phyloP scores from a whole-genome alignment of 2,797 vertebrate species.

The Champsocephalus gunnari region DNA sequence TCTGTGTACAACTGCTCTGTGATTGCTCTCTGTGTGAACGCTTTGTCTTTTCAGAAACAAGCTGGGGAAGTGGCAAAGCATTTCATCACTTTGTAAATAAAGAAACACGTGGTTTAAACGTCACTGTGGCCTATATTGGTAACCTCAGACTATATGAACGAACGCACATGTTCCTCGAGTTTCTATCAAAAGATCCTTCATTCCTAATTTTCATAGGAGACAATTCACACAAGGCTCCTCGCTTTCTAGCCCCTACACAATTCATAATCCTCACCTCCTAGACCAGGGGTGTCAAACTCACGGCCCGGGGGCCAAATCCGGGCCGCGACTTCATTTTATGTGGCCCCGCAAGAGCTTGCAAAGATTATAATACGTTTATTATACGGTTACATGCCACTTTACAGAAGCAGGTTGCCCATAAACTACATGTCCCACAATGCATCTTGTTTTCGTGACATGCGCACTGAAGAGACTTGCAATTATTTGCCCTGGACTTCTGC shows the following conservation, averaged over 20 bases:
- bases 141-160: conserved; percentile 2
- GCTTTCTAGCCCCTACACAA: conserved; percentile 27
- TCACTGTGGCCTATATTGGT: conserved; percentile 30
- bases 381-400: too few species aligned
- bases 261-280: conserved; percentile 6
- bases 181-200: background rate
- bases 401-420: too few species aligned
- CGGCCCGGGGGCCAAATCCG: too few species aligned
- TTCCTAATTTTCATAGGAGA: conserved; percentile 10
- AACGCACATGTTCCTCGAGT: background rate
- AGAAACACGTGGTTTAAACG: conserved; percentile 64
- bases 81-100: conserved; percentile 80
- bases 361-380: too few species aligned
- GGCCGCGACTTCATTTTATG: too few species aligned
- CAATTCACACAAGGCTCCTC: conserved; percentile 24
- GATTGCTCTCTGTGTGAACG: conserved; percentile 45
- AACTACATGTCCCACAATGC: too few species aligned
- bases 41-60: conserved; percentile 56
- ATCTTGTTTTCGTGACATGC: too few species aligned
- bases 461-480: too few species aligned
- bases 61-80: conserved; percentile 39
- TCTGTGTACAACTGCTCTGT: conserved; percentile 52
- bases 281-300: too few species aligned
- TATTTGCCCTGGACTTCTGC: too few species aligned
- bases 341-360: too few species aligned